Percentiles rank a stretch among this genome's conserved stretches.
Evolutionary conservation across 1,140 invertebrate genomes (phyloP).

Genomic region (Scylla paramamosain): DNA sequence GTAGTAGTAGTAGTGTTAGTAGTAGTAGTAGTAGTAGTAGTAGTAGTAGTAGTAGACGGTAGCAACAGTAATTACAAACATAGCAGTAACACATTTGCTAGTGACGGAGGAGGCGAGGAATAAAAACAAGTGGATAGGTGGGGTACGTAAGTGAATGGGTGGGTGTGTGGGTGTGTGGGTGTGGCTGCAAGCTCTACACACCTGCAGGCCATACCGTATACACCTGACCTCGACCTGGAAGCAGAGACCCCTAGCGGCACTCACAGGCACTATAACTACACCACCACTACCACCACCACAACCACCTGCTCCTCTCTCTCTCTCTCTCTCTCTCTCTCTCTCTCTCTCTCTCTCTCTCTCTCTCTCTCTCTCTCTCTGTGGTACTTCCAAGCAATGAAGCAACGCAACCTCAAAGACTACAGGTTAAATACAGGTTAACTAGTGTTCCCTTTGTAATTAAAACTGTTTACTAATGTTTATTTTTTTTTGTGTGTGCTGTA

Average conservation of each 20-base stretch:
- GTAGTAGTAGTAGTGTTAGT: too few relatives aligned
- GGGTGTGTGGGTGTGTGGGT: not conserved
- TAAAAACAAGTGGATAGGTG: not conserved
- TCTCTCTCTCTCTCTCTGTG: too few relatives aligned
- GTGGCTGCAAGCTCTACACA: not conserved
- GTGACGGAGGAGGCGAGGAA: not conserved
- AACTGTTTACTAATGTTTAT: too few relatives aligned
- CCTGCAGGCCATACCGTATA: not conserved
- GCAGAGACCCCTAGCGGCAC: not conserved
- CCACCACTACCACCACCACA: not conserved
- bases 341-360: not conserved
- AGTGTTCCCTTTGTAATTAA: too few relatives aligned
- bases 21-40: too few relatives aligned
- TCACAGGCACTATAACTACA: not conserved
- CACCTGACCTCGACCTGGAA: not conserved
- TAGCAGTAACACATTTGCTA: not conserved
- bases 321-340: not conserved
- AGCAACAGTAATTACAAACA: not conserved
- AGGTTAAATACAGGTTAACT: too few relatives aligned
- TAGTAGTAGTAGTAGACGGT: too few relatives aligned
- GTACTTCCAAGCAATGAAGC: too few relatives aligned
- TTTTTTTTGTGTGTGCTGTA: too few relatives aligned
- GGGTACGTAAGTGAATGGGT: not conserved
- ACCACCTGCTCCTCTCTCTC: not conserved
- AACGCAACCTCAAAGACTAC: too few relatives aligned